Percentiles rank a stretch among this genome's conserved stretches.
Conservation (phyloP, 2,797 vertebrate genomes). For the Tokudaia tokunoshimensis region DNA sequence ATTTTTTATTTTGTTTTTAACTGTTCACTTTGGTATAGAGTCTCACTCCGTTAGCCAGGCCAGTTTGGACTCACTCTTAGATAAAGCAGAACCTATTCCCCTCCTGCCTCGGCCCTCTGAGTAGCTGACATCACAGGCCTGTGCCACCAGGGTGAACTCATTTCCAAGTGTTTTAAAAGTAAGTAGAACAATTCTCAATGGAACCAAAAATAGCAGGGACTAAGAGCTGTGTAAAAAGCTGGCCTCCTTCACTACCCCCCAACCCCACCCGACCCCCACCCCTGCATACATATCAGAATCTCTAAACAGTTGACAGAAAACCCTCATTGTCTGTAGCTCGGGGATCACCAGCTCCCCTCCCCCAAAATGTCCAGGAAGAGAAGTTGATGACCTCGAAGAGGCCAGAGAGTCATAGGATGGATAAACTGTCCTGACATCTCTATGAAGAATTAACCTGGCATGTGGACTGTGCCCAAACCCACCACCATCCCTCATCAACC, state of each 20-base stretch:
- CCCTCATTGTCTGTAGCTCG: constrained; percentile 1
- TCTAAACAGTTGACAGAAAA: constrained; percentile 10
- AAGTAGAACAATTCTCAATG: not conserved
- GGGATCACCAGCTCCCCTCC: not conserved
- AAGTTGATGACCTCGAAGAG: constrained; percentile 43
- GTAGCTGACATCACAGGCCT: not conserved
- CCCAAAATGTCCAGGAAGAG: constrained; percentile 6
- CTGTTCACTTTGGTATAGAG: not conserved
- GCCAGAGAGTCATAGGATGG: constrained; percentile 8
- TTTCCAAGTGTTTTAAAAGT: not conserved
- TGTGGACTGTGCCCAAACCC: constrained; percentile 39
- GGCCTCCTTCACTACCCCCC: too few species aligned
- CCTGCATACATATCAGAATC: not conserved
- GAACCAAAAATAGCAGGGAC: not conserved
- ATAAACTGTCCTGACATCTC: constrained; percentile 49
- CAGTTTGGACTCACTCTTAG: not conserved
- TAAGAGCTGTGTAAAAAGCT: constrained; percentile 25
- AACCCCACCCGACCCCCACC: too few species aligned
- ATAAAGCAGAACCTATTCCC: not conserved
- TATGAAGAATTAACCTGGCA: constrained; percentile 29
- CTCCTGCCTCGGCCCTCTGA: not conserved
- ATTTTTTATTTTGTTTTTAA: not conserved
- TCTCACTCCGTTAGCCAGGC: not conserved
- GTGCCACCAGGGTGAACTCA: not conserved
- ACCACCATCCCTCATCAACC: constrained; percentile 58